Base-by-base conservation (phyloP, 2,888 invertebrate genomes). In the Cerastis leucographa region DNA sequence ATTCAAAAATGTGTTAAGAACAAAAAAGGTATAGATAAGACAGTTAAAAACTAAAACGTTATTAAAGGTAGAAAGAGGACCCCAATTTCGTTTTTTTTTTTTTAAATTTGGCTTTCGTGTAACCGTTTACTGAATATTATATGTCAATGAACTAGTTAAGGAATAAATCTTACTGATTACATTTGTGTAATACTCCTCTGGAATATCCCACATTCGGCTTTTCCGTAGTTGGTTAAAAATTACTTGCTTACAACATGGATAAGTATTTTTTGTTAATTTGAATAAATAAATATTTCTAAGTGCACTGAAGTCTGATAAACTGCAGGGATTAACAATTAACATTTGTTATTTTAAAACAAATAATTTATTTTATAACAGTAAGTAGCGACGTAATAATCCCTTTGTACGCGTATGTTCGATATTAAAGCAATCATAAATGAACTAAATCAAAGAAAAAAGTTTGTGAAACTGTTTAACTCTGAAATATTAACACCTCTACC, bases 401-500 rank as follows among this genome's bases (percentile, higher is more conserved):
- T 42, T 14, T n/a, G 40, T 35, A 35, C 35, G 1, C 35, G 35
- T 40, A 62, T n/a, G 12, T 22, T 12, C 46, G 46, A 6, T 5
- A 17, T 59, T 7, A 56, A 61, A 0, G 0, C 11, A 35, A 11
- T 19, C 12, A 25, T 35, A 11, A 12, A 40, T 40, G 5, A 40
- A 40, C 22, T 12, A n/a, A 22, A 12, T 14, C 7, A 42, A 14
- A 42, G 19, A 42, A 42, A 64, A 64, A 42, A 40, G 1, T 8
- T 64, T 14, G 17, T 25, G 8, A n/a, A 17, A n/a, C 35, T 35
- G 0, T 35, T 61, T 4, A 7, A 42, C 42, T n/a, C 8, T 40
- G 64, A 66, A 54, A 81, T 75, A 49, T 74, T 68, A n/a, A 12
- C 22, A 77, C 44, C 44, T 9, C 56, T 25, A 6, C 14, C 62